Percentiles rank a stretch among this genome's conserved stretches.
Evolutionary conservation across 2,888 invertebrate species (phyloP).

Genomic region (Apamea sordens): DNA sequence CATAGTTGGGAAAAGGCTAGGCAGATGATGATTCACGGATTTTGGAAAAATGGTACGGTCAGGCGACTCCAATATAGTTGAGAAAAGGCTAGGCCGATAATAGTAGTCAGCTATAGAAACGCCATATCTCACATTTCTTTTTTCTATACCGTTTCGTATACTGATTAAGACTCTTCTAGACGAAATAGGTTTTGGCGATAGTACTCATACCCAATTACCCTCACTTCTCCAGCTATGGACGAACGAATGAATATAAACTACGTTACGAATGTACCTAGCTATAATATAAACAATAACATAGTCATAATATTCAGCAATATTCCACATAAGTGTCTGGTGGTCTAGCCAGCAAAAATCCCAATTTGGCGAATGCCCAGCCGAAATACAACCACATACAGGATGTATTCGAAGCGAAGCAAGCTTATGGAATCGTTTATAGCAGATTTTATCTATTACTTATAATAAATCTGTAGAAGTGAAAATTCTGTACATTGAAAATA

Average conservation of each 20-base stretch:
- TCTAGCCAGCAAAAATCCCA: constrained; percentile 64
- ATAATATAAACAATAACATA: constrained; percentile 8
- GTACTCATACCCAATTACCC: not conserved
- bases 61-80: too few relatives aligned
- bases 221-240: not conserved
- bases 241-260: not conserved
- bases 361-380: constrained; percentile 72
- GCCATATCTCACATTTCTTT: not conserved
- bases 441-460: too few relatives aligned
- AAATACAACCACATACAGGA: constrained; percentile 49
- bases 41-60: too few relatives aligned
- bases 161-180: not conserved
- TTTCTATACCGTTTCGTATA: not conserved
- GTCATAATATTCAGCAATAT: constrained; percentile 37
- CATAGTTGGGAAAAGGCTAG: too few relatives aligned
- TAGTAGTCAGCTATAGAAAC: not conserved
- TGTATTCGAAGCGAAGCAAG: constrained; percentile 25
- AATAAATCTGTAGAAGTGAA: too few relatives aligned
- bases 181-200: too few relatives aligned
- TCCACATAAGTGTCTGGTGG: constrained; percentile 40
- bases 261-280: not conserved
- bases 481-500: too few relatives aligned
- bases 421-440: constrained; percentile 18
- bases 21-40: too few relatives aligned
- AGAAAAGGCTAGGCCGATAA: too few relatives aligned